A percentile compares a stretch with the other conserved stretches of the same genome.
These are phyloP conservation scores for Eudasyphora cyanicolor DNA, from an alignment of 2,888 invertebrate genomes.

Conservation along the genomic window DNA sequence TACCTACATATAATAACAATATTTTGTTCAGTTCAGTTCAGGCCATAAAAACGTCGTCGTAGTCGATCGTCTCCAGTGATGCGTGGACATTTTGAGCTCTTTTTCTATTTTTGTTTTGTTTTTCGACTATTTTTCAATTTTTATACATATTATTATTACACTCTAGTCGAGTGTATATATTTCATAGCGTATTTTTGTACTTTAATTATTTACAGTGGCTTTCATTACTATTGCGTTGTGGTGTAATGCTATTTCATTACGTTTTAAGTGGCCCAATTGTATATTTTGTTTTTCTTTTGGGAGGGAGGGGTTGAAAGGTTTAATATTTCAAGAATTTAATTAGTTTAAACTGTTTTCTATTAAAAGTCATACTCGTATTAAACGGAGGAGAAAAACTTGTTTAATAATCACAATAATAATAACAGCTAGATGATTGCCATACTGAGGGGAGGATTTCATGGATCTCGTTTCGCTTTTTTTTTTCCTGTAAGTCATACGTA, in stretches of 20 bases:
- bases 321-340: not conserved
- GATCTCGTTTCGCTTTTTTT: not conserved
- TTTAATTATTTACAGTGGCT: not conserved
- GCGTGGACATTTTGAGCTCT: constrained; percentile 38
- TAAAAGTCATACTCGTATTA: not conserved
- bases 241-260: constrained; percentile 7
- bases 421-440: too few species aligned
- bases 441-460: not conserved
- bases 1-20: too few species aligned
- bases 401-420: not conserved
- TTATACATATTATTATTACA: not conserved
- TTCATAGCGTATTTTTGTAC: not conserved
- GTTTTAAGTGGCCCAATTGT: constrained; percentile 16
- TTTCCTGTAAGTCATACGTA: not conserved
- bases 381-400: not conserved
- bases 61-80: constrained; percentile 35
- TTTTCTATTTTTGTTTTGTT: constrained; percentile 18
- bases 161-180: not conserved
- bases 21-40: not conserved
- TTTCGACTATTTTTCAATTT: constrained; percentile 7
- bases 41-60: constrained; percentile 24
- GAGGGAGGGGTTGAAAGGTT: not conserved
- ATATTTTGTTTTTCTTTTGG: not conserved
- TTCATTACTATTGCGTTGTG: not conserved
- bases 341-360: not conserved